Evolutionary conservation across 1,140 invertebrate genomes (phyloP).

Genomic region (Zaprionus taronus): DNA sequence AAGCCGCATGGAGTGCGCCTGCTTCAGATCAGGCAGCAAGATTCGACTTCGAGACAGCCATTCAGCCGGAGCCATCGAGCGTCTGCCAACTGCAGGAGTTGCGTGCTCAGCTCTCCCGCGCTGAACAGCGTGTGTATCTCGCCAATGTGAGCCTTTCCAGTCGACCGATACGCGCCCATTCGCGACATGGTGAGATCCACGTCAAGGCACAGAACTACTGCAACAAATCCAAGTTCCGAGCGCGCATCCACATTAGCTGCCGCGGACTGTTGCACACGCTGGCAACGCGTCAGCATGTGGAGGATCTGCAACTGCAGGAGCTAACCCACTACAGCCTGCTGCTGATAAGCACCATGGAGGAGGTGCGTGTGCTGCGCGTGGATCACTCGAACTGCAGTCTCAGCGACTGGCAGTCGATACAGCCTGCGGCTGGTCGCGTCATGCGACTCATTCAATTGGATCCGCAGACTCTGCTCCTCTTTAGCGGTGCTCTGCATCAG

Average conservation of each 20-base stretch:
- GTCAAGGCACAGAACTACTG: slow-evolving; percentile 69
- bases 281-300: slow-evolving; percentile 61
- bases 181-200: background rate
- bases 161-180: slow-evolving; percentile 1
- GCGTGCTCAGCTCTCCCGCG: slow-evolving; percentile 27
- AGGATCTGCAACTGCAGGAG: slow-evolving; percentile 36
- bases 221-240: slow-evolving; percentile 40
- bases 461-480: background rate
- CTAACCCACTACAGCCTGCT: slow-evolving; percentile 16
- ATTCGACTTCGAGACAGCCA: slow-evolving; percentile 9
- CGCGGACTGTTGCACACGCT: slow-evolving; percentile 44
- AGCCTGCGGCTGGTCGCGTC: slow-evolving; percentile 43
- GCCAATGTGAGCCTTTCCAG: slow-evolving; percentile 32
- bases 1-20: slow-evolving; percentile 26
- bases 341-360: slow-evolving; percentile 58
- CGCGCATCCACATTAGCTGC: slow-evolving; percentile 58
- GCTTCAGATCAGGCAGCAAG: background rate
- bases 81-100: slow-evolving; percentile 46
- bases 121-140: slow-evolving; percentile 37
- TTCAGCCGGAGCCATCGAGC: background rate
- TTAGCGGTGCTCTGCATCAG: slow-evolving; percentile 41
- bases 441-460: slow-evolving; percentile 43
- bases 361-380: slow-evolving; percentile 66
- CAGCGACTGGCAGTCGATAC: slow-evolving; percentile 71
- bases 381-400: slow-evolving; percentile 47